Evolutionary conservation across 2,113 vertebrate species (phyloP), one percentile per base, ranked within the genome.

Genomic region (Scytalopus superciliaris): DNA sequence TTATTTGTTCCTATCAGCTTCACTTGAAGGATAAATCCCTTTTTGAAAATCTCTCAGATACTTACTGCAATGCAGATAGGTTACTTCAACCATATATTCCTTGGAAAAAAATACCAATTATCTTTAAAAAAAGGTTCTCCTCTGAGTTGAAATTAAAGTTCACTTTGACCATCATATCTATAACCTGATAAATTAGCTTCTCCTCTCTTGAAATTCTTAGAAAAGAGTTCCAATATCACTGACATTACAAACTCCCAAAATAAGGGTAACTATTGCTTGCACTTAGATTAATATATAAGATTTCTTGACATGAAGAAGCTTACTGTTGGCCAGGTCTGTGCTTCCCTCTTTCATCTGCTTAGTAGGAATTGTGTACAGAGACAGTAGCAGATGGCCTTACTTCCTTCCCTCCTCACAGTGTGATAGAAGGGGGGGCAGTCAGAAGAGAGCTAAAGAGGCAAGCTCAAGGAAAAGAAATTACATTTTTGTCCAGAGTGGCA

Each of bases 131-230:
- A 79, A 76, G 24, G 28, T 77, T 74, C 42, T 84, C 7, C 1
- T 64, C 47, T 82, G 67, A 84, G 39, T 64, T 87, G 77, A 90
- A 91, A 93, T 93, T 85, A 52, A 75, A 93, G 76, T 96, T 96
- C 83, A 8, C 5, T 74, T 91, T 90, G 66, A 62, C 82, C 24
- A 0, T 92, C 72, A 13, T 4, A 19, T 80, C 52, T 87, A 35
- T 49, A 76, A 25, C 30, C 24, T 81, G 24, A 39, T 94, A 91
- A 81, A 93, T 96, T 94, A 93, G 60, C 31, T 89, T 96, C 70
- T 94, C 37, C 42, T 81, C 70, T 87, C 85, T 89, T 87, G 82
- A 91, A 86, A 80, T 94, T 7, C 62, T 72, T 56, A 82, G 50
- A 50, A 44, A 49, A 75, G 35, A 81, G 35, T 73, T 91, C 56